Evolutionary conservation across 1,140 invertebrate genomes (phyloP), one percentile per base, ranked within the genome.

Genomic region (Nephotettix cincticeps): DNA sequence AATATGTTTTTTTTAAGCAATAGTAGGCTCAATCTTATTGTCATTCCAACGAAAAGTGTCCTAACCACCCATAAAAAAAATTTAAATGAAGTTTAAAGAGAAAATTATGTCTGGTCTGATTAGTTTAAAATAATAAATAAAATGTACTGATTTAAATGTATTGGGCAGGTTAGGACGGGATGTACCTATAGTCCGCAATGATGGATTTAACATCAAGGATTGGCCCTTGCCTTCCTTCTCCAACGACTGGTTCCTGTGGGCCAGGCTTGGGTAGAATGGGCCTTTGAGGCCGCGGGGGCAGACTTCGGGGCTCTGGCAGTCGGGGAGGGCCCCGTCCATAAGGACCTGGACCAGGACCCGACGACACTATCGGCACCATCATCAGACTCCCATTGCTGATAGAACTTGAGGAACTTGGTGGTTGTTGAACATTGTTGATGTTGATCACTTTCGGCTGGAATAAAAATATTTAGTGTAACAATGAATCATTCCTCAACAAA

Each of bases 191-290:
- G 79, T 93, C 91, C 0, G 91, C 91, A 76, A 94, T 94, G 65
- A 94, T 90, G 2, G 91, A 90, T 77, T 90, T 87, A 13, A 94
- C 92, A 79, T 93, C 90, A 54, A 93, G 86, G 28, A 90, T 90
- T 0, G 90, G 86, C 0, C 92, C 89, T 76, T 93, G 90, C 23
- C 90, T 83, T 0, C 90, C 89, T 79, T 88, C 84, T 0, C 86
- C 84, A 65, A 86, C 84, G 63, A 81, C 80, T 40, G 79, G 70
- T 14, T 68, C 56, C 21, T 71, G 56, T 17, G 74, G 36, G 13
- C 27, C 51, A 1, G 79, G 79, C 69, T 81, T 82, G 3, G 80
- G 79, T 25, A 80, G 75, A 23, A 80, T 80, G 3, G 79, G 80
- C 40, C 78, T 73, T 70, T 75, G 77, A 69, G 32, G 32, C 9